phyloP scores from a whole-genome alignment of 2,888 invertebrate genomes.

The Malthinus flaveolus region DNA sequence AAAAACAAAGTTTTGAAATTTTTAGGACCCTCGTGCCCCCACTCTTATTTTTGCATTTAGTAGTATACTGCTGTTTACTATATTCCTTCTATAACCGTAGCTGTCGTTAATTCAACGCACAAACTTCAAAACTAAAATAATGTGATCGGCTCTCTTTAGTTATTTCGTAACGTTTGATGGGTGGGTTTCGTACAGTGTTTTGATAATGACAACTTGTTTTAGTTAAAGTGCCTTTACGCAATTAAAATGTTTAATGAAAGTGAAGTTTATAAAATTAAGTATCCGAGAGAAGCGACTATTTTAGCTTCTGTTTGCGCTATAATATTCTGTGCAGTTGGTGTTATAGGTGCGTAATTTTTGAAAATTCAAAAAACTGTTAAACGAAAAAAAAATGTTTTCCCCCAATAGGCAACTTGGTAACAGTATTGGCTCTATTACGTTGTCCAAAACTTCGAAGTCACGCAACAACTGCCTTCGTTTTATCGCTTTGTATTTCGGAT shows the following conservation, averaged over 20 bases:
- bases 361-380: slow-evolving; percentile 4
- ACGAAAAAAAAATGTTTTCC: too few relatives aligned
- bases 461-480: slow-evolving; percentile 86
- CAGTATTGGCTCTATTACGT: slow-evolving; percentile 76
- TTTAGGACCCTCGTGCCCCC: too few relatives aligned
- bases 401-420: slow-evolving; percentile 77
- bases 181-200: too few relatives aligned
- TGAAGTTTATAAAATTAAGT: slow-evolving; percentile 46
- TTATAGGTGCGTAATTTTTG: slow-evolving; percentile 63
- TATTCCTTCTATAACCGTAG: too few relatives aligned
- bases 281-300: slow-evolving; percentile 75
- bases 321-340: slow-evolving; percentile 76
- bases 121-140: too few relatives aligned
- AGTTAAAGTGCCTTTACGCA: background rate
- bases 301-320: slow-evolving; percentile 79
- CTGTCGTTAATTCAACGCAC: too few relatives aligned
- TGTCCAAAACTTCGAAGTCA: slow-evolving; percentile 79
- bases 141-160: too few relatives aligned
- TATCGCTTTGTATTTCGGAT: slow-evolving; percentile 84
- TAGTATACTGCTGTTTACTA: too few relatives aligned
- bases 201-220: background rate
- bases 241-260: slow-evolving; percentile 21
- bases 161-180: too few relatives aligned
- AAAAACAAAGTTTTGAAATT: too few relatives aligned
- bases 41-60: too few relatives aligned